Conservation (phyloP, 2,113 vertebrate genomes). For the Saccopteryx bilineata region DNA sequence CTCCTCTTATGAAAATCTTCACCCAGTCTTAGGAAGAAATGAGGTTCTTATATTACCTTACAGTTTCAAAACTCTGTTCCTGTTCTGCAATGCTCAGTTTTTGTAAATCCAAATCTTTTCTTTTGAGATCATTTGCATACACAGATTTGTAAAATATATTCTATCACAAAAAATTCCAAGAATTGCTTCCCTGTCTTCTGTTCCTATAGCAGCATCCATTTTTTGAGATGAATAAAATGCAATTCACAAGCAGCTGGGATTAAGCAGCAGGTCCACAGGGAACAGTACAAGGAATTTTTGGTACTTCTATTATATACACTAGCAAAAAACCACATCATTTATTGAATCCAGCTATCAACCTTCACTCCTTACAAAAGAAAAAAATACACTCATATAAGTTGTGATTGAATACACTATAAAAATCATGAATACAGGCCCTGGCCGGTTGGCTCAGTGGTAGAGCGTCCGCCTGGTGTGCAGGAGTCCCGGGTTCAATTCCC, state of each 20-base stretch:
- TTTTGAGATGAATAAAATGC: background rate
- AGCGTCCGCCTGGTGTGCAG: no score
- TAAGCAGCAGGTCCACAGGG: background rate
- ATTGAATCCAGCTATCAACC: background rate
- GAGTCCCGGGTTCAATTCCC: no score
- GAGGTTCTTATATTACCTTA: background rate
- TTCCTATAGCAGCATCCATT: background rate
- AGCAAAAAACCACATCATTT: background rate
- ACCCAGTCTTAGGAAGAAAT: slow-evolving; percentile 14
- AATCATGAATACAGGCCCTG: background rate
- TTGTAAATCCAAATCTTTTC: background rate
- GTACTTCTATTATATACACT: background rate
- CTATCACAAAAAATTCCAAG: background rate
- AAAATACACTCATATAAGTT: background rate
- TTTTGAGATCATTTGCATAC: slow-evolving; percentile 24
- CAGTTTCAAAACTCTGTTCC: background rate
- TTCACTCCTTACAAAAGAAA: background rate
- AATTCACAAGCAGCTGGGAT: background rate
- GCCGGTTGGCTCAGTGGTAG: no score
- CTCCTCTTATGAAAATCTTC: slow-evolving; percentile 36
- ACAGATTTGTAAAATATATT: background rate
- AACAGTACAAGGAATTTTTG: background rate
- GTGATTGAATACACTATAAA: background rate
- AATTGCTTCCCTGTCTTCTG: background rate
- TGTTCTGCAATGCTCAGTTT: background rate